Conservation (phyloP, 2,888 invertebrate species). For the Campaea margaritaria region DNA sequence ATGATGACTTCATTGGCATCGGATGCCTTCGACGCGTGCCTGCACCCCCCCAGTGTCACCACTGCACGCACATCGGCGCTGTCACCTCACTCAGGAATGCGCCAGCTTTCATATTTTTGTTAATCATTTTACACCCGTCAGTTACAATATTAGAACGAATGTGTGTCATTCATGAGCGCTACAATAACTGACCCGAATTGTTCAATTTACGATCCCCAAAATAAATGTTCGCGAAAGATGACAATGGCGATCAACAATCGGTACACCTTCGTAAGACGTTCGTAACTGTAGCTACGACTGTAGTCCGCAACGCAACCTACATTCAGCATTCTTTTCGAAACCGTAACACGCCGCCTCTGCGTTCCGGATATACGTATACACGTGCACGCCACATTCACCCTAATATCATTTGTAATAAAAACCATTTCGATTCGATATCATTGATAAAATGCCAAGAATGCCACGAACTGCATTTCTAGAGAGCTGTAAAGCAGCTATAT, state of each 20-base stretch:
- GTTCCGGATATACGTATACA: conserved; percentile 73
- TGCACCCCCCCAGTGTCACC: conserved; percentile 53
- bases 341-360: conserved; percentile 83
- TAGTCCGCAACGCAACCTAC: conserved; percentile 82
- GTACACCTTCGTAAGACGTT: conserved; percentile 71
- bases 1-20: conserved; percentile 78
- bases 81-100: conserved; percentile 50
- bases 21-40: conserved; percentile 68
- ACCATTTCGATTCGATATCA: conserved; percentile 64
- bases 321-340: conserved; percentile 85
- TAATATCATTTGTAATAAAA: conserved; percentile 72
- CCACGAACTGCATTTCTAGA: conserved; percentile 77
- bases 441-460: conserved; percentile 51
- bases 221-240: conserved; percentile 59
- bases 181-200: conserved; percentile 44
- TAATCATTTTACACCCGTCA: conserved; percentile 19
- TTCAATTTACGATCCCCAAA: conserved; percentile 56
- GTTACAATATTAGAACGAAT: conserved; percentile 27
- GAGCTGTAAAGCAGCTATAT: conserved; percentile 71
- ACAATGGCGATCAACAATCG: conserved; percentile 73
- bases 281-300: conserved; percentile 63
- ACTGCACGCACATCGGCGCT: conserved; percentile 46
- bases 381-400: conserved; percentile 73
- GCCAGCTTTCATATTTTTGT: conserved; percentile 51
- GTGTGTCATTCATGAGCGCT: conserved; percentile 27